A percentile compares a stretch with the other conserved stretches of the same genome.
Evolutionary conservation across 2,888 invertebrate species (phyloP).

Genomic region (Strigamia maritima): DNA sequence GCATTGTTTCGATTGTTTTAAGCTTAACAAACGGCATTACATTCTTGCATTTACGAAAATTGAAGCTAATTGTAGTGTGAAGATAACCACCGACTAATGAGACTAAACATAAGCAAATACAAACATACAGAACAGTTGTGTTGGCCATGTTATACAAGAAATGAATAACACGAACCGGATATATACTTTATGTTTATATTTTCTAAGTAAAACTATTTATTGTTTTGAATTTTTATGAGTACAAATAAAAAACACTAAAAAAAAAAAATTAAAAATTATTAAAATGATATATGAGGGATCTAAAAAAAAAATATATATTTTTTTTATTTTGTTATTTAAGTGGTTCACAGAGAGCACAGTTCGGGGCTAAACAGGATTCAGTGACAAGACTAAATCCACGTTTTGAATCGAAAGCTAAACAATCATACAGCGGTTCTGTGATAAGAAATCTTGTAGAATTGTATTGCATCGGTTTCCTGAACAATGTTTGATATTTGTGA

Average conservation of each 20-base stretch:
- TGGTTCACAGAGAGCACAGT: background rate
- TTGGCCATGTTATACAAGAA: background rate
- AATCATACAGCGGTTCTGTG: background rate
- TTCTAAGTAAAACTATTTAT: background rate
- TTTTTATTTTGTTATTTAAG: background rate
- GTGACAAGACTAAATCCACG: background rate
- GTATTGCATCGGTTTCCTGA: background rate
- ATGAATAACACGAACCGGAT: background rate
- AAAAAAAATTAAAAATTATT: background rate
- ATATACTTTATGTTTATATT: background rate
- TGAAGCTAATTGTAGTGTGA: background rate
- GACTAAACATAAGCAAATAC: background rate
- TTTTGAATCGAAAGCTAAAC: background rate
- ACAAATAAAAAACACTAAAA: background rate
- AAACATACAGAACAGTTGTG: background rate
- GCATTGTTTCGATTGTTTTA: background rate
- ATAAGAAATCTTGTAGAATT: background rate
- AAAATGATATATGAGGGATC: background rate
- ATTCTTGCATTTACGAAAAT: background rate
- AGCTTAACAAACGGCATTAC: background rate
- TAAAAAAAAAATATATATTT: background rate
- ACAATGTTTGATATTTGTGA: background rate
- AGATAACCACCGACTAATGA: background rate
- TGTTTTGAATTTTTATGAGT: background rate
- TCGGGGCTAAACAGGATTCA: background rate